A percentile compares a stretch with the other conserved stretches of the same genome.
Conservation (phyloP, 2,797 vertebrate species). For the Neosilurus hyrtlii region DNA sequence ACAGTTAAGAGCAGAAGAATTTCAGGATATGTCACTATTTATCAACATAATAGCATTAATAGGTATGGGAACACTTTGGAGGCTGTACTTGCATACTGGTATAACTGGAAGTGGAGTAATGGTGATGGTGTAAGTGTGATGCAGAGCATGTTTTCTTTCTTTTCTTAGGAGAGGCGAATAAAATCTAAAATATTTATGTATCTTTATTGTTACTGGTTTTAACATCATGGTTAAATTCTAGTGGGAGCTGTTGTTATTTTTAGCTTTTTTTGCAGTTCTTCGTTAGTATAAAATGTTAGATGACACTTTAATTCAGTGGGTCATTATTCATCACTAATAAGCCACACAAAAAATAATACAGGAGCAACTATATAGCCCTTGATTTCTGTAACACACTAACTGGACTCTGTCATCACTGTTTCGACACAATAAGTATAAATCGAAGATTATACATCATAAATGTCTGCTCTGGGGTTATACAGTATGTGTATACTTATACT, state of each 20-base stretch:
- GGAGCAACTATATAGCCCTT: neutral
- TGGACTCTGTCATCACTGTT: neutral
- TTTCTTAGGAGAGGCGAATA: neutral
- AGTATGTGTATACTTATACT: neutral
- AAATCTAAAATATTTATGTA: neutral
- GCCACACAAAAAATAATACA: neutral
- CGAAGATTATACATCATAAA: neutral
- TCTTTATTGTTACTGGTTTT: neutral
- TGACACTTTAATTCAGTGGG: neutral
- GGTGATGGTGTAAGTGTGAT: neutral
- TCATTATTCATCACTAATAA: neutral
- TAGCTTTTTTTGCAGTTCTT: neutral
- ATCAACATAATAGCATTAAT: constrained; percentile 19
- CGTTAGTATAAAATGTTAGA: neutral
- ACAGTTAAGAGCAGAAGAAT: constrained; percentile 6
- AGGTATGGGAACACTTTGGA: neutral
- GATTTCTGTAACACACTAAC: neutral
- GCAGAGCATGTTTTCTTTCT: neutral
- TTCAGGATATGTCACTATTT: constrained; percentile 7
- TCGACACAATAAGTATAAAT: neutral
- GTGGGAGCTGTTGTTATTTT: neutral
- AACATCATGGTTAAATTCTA: neutral
- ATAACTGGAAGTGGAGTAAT: neutral
- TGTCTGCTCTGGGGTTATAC: neutral
- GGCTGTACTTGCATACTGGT: neutral